Evolutionary conservation across 2,797 vertebrate species (phyloP).

Genomic region (Leucoraja ocellata): DNA sequence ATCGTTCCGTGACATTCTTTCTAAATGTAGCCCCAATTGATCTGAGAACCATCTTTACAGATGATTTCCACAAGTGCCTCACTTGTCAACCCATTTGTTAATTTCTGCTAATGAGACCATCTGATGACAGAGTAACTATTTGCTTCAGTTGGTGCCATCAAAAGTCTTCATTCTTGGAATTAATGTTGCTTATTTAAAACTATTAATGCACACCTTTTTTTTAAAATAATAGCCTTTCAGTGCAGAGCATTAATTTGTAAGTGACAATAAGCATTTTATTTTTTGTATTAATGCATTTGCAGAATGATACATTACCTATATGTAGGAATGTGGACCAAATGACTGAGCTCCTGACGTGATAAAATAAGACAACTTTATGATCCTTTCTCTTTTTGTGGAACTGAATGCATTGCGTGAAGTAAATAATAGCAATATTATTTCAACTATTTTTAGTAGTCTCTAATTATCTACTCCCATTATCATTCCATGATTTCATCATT

Average conservation of each 20-base stretch:
- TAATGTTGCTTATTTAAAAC: conserved; percentile 40
- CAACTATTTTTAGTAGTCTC: neutral
- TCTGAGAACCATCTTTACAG: conserved; percentile 40
- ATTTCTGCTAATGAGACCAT: conserved; percentile 45
- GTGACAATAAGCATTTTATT: neutral
- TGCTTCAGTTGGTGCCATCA: conserved; percentile 45
- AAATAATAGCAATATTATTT: neutral
- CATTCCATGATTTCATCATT: neutral
- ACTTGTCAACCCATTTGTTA: conserved; percentile 43
- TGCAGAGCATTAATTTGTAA: conserved; percentile 39
- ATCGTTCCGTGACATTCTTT: neutral
- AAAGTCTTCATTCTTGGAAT: conserved; percentile 41
- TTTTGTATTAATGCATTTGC: neutral
- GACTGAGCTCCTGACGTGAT: neutral
- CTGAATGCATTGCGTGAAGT: neutral
- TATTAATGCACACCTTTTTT: conserved; percentile 40
- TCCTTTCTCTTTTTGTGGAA: neutral
- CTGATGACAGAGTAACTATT: conserved; percentile 46
- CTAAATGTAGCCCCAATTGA: conserved; percentile 9
- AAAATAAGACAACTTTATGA: neutral
- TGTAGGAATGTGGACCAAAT: neutral
- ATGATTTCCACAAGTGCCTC: conserved; percentile 42
- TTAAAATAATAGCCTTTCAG: conserved; percentile 41
- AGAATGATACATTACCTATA: neutral
- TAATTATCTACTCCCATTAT: neutral